phyloP scores from a whole-genome alignment of 2,797 vertebrate species.

The Arrhamphus sclerolepis region DNA sequence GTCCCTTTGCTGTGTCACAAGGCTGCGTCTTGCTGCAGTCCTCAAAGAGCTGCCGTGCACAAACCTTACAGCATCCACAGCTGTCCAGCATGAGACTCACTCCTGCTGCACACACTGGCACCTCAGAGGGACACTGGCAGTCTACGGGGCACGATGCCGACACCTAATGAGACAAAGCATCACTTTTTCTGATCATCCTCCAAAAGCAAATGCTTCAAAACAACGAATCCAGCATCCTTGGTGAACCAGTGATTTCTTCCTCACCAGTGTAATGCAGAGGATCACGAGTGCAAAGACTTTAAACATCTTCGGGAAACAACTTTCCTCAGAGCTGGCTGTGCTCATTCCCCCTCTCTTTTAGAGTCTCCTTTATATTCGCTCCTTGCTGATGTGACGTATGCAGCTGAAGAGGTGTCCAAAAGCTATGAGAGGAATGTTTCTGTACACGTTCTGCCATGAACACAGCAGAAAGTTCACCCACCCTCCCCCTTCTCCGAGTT shows the following conservation, averaged over 20 bases:
- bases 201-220: not conserved
- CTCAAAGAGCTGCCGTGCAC: constrained; percentile 90
- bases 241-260: constrained; percentile 13
- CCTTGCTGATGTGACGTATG: constrained; percentile 78
- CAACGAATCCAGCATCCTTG: not conserved
- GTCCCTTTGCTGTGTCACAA: constrained; percentile 90
- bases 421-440: constrained; percentile 88
- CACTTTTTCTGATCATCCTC: constrained; percentile 6
- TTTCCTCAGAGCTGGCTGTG: constrained; percentile 21
- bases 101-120: constrained; percentile 85
- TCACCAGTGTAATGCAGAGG: constrained; percentile 58
- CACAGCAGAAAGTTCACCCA: constrained; percentile 41
- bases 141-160: constrained; percentile 80
- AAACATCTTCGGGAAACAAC: constrained; percentile 56
- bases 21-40: constrained; percentile 88
- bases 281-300: constrained; percentile 23
- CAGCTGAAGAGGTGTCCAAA: constrained; percentile 84
- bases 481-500: constrained; percentile 12
- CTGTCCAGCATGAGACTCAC: constrained; percentile 82
- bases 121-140: constrained; percentile 83
- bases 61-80: constrained; percentile 90
- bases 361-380: constrained; percentile 79
- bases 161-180: constrained; percentile 68
- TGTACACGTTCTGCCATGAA: constrained; percentile 79
- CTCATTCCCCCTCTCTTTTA: constrained; percentile 32